Base-by-base conservation (phyloP, 2,113 vertebrate species). In the Athene cunicularia region DNA sequence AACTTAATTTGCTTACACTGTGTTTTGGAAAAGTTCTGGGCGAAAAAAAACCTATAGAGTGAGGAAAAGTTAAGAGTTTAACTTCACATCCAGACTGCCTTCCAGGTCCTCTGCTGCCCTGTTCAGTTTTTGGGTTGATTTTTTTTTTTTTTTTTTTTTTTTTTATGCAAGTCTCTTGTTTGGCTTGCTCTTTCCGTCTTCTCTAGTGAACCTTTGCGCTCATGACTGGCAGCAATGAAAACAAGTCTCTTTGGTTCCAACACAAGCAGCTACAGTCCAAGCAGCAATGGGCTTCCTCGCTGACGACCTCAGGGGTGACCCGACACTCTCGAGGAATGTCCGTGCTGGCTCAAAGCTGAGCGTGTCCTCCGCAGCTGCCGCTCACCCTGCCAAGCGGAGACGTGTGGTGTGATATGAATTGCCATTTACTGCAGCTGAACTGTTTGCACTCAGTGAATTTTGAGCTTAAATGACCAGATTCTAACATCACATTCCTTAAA, bases 251-350 rank as follows among this genome's bases (percentile, higher is more conserved):
- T 87, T 94, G 70, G 90, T 91, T 88, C 75, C 62, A 76, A 88
- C 82, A 97, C 95, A 97, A 95, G 97, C 58, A 80, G 85, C 88
- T 95, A 76, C 94, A 98, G 96, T 96, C 60, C 73, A 39, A 72
- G 87, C 23, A 1, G 80, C 76, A 80, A 50, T 33, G 63, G 3
- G 21, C 93, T 98, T 97, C 97, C 97, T 97, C 21, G 5, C 66
- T 4, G 16, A 7, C 66, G 96, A 98, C 96, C 97, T 96, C 62
- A 8, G 41, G 82, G 64, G 26, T 94, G 97, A 95, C 95, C 95
- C 49, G 60, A 33, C 82, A 49, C 80, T 95, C 79, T 95, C 82
- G 60, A 96, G 96, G 80, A 97, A 97, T 90, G 95, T 90, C 95
- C 79, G 7, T 26, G 41, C 93, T 95, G 88, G 47, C 95, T 93